A percentile compares a stretch with the other conserved stretches of the same genome.
These are phyloP conservation scores for Acomys russatus DNA, from an alignment of 2,797 vertebrate genomes.

Conservation along the genomic window DNA sequence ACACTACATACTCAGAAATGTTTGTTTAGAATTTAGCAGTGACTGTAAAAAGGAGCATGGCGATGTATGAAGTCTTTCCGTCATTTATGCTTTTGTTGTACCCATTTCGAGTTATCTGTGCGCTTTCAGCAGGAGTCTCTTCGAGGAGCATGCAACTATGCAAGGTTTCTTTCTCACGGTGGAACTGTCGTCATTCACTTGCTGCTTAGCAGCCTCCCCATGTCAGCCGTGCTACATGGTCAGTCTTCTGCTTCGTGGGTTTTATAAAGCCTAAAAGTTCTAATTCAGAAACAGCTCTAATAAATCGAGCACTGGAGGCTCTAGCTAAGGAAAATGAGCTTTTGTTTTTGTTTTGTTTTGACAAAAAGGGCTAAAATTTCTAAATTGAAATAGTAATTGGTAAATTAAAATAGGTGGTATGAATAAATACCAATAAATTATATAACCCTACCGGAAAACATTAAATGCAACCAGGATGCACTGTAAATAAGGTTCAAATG, in stretches of 20 bases:
- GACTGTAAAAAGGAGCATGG: slow-evolving; percentile 9
- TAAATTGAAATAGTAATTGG: slow-evolving; percentile 28
- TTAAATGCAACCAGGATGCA: slow-evolving; percentile 14
- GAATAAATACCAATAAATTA: slow-evolving; percentile 18
- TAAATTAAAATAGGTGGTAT: neutral
- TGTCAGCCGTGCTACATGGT: slow-evolving; percentile 97
- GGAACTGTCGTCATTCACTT: neutral
- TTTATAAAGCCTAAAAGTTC: slow-evolving; percentile 98
- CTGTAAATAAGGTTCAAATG: neutral
- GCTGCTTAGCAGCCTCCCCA: slow-evolving; percentile 95
- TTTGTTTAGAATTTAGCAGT: slow-evolving; percentile 51
- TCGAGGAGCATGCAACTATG: neutral
- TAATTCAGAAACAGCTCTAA: slow-evolving; percentile 96
- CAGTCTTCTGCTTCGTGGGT: slow-evolving; percentile 97
- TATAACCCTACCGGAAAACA: neutral
- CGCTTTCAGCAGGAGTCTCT: slow-evolving; percentile 1
- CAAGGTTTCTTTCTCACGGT: neutral
- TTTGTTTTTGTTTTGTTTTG: neutral
- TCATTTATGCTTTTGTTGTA: neutral
- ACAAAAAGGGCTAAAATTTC: slow-evolving; percentile 32
- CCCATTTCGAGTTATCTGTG: slow-evolving; percentile 13
- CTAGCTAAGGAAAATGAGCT: slow-evolving; percentile 88
- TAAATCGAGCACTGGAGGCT: slow-evolving; percentile 94
- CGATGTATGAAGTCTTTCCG: neutral
- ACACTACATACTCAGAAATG: slow-evolving; percentile 23